Base-by-base conservation (phyloP, 2,113 vertebrate genomes). In the Thamnaconus septentrionalis region DNA sequence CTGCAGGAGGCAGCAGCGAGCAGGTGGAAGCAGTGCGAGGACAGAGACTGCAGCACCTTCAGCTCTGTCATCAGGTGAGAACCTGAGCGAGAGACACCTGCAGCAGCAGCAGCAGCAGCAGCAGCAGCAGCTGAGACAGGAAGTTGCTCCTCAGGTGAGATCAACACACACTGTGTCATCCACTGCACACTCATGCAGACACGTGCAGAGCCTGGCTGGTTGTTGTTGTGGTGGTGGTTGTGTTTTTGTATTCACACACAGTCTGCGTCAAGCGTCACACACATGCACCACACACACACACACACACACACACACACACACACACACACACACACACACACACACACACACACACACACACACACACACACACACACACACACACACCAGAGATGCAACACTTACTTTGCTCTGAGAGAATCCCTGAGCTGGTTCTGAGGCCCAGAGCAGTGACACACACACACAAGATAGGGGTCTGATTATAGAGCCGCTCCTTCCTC, bases 401-500 rank as follows among this genome's bases (percentile, higher is more conserved):
- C 97, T 99, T 98, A 99, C 97, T 94, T 98, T 98, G 95, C 94
- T 95, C 93, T 92, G 94, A 92, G 96, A 89, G 93, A 95, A 90
- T 95, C 95, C 94, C 94, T 87, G 94, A 96, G 95, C 93, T 94
- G 96, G 96, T 92, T 99, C 97, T 99, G 93, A 90, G 91, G 91
- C 93, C 73, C 88, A 58, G 82, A 81, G 86, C 69, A 85, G 71
- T 81, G 43, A 89, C 59, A 91, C 78, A 88, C 61, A 80, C 78
- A 88, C 61, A 80, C 60, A 90, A 53, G 78, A 83, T 71, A 82
- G 79, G 69, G 78, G 61, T 83, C 62, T 65, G 65, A 47, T 75
- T 89, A 85, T 80, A 87, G 67, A 86, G 75, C 61, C 54, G 84
- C 69, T 43, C 63, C 68, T 58, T 74, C 18, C 18, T 31, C 18